Evolutionary conservation across 1,140 invertebrate species (phyloP), one percentile per base, ranked within the genome.

Genomic region (Xylocopa sonorina): DNA sequence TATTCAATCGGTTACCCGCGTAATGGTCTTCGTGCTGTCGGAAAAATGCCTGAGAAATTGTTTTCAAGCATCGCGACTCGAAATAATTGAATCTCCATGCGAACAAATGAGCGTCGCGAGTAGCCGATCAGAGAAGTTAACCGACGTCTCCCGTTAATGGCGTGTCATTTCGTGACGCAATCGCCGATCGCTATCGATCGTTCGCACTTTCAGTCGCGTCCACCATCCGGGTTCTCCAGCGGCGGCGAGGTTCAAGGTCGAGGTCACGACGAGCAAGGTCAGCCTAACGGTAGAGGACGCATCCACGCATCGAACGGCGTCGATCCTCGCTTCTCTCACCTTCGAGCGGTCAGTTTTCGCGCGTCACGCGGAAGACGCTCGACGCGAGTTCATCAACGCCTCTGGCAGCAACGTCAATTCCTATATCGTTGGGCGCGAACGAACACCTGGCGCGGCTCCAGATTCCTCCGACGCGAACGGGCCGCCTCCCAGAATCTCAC

Each of bases 271-370:
- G n/a, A n/a, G n/a, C 84, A 83, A 88, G 80, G 82, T 84, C 82
- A 82, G 38, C 63, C 68, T 89, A 94, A 94, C 87, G 94, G 93
- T 88, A 94, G 32, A 6, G 10, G 32, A n/a, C n/a, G n/a, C n/a
- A n/a, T n/a, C n/a, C n/a, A n/a, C 24, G 53, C 32, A 29, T 10
- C 24, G 24, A 32, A 0, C 43, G 27, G 24, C 55, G 46, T 67
- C 12, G 29, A 27, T 29, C 5, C 27, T 51, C 7, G 50, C 16
- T 41, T 6, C 21, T 12, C 14, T 12, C 10, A 4, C 18, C 2
- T 32, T 1, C 10, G 14, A 14, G 12, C 1, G 43, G 12, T 16
- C 9, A 6, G 7, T 29, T 55, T 55, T 41, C 66, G 18, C 32
- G 48, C 66, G 66, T 24, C 60, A 63, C 60, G 41, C 41, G 60